Evolutionary conservation across 2,113 vertebrate species (phyloP), one percentile per base, ranked within the genome.

Genomic region (Pollimyrus isidori): DNA sequence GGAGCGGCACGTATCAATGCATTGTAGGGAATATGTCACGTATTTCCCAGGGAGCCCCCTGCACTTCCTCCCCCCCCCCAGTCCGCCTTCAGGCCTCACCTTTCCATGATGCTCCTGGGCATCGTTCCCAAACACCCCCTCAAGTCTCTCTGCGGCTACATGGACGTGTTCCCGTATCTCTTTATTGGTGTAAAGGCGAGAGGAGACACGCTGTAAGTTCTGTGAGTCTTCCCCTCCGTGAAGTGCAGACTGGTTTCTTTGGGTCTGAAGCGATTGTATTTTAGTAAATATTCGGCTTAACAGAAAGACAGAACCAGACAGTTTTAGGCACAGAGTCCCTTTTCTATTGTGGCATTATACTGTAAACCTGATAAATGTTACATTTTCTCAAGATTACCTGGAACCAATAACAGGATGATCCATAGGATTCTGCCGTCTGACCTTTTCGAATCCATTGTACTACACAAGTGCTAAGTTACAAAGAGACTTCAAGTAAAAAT

Each of bases 101-200:
- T 94, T 94, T 93, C 92, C 92, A 90, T 93, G 92, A 92, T 92
- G 88, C 93, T 92, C 0, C 92, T 93, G 87, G 53, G 53, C 17
- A 53, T 53, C 52, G 4, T 19, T 53, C 17, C 52, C 52, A 53
- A 90, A 35, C 89, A 94, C 91, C 23, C 91, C 7, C 4, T 58
- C 92, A 92, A 93, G 89, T 76, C 91, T 90, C 89, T 95, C 93
- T 3, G 92, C 92, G 0, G 91, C 92, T 50, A 91, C 93, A 84
- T 91, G 26, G 3, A 92, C 84, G 13, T 90, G 87, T 2, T 91
- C 91, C 82, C 93, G 65, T 93, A 94, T 92, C 88, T 92, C 93
- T 93, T 93, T 94, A 49, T 94, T 92, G 92, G 90, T 91, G 85
- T 92, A 95, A 93, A 94, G 91, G 93, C 69, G 92, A 90, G 0